A percentile compares a stretch with the other conserved stretches of the same genome.
phyloP scores from a whole-genome alignment of 2,113 vertebrate genomes.

The Poecile atricapillus region DNA sequence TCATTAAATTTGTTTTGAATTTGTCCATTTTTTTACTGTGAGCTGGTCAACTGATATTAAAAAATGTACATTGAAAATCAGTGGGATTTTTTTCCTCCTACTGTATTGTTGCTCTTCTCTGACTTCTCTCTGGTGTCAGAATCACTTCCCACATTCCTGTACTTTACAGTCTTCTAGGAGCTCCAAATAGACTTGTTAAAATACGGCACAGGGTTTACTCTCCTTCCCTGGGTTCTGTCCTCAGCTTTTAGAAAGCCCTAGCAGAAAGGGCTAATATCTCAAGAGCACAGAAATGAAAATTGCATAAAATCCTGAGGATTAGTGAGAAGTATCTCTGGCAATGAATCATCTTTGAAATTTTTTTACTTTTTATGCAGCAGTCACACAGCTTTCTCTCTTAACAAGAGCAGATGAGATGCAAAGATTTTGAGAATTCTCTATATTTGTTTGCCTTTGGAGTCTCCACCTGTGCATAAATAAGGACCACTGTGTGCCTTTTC shows the following conservation, averaged over 20 bases:
- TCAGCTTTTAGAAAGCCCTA: neutral
- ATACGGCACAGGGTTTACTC: neutral
- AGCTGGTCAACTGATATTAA: neutral
- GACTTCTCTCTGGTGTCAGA: constrained; percentile 17
- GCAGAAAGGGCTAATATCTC: neutral
- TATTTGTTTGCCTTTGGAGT: neutral
- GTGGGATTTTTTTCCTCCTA: neutral
- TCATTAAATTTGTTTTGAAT: neutral
- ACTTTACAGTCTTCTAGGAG: constrained; percentile 10
- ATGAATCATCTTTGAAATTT: neutral
- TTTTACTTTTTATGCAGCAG: neutral
- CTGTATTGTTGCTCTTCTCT: neutral
- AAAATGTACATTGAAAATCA: neutral
- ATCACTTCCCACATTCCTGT: constrained; percentile 28
- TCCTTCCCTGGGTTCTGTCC: neutral
- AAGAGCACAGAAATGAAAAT: neutral
- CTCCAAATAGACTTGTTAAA: constrained; percentile 38
- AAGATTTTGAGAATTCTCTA: neutral
- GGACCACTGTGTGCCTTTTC: neutral
- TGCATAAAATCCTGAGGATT: neutral
- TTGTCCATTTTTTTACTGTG: neutral
- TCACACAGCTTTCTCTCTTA: neutral
- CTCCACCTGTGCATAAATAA: neutral
- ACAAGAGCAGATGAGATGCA: neutral
- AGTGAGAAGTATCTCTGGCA: neutral